Evolutionary conservation across 2,113 vertebrate genomes (phyloP), one percentile per base, ranked within the genome.

Genomic region (Telmatochromis brichardi): DNA sequence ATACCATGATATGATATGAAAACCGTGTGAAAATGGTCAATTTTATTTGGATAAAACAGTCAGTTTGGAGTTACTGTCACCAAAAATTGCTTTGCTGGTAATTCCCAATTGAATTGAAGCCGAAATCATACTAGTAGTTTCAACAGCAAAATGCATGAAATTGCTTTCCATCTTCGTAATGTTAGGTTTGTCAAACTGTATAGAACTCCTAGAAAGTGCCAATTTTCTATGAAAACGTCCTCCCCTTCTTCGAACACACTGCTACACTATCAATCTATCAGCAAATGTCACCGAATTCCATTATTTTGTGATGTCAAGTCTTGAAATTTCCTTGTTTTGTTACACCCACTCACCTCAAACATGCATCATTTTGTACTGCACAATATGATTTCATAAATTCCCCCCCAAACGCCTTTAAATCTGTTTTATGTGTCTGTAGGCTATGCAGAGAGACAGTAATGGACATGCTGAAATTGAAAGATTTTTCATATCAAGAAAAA

Each of bases 211-310:
- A 31, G 23, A 33, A 47, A 78, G 82, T 21, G 26, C 23, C 35
- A 86, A 7, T 53, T 45, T 71, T 81, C 51, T 15, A 53, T 9
- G 33, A 65, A 68, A 86, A 68, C 1, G 0, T 42, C 26, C 37
- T 31, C 42, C 21, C 12, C 28, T n/a, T 19, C 10, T 82, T n/a
- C 7, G 21, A 65, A 9, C 21, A 53, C 31, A 40, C 60, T 19
- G 47, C 78, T 35, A 35, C 40, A 5, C 47, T 4, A 45, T 78
- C 85, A 92, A 50, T 91, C 80, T 4, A 51, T 78, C 76, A 45
- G 63, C 11, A 84, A 90, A 92, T 86, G 68, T 85, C 91, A 86
- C 28, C 13, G 42, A 58, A 40, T 84, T 81, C 58, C 47, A 81
- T 91, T 80, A 86, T 78, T 84, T 45, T 1, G 10, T 8, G 9